These are phyloP conservation scores for Sipha maydis DNA, from an alignment of 2,888 invertebrate genomes.

Conservation along the genomic window DNA sequence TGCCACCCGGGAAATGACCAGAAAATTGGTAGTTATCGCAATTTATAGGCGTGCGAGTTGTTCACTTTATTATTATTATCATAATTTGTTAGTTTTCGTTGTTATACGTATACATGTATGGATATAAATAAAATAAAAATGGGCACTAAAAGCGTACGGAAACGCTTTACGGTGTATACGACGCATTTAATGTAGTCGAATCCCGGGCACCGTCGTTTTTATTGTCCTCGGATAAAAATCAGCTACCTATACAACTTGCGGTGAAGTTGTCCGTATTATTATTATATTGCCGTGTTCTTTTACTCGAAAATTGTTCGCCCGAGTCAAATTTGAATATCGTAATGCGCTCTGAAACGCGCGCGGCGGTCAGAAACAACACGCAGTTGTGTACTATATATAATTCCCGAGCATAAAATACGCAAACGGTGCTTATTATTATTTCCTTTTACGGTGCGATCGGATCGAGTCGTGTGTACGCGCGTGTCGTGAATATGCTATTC, in stretches of 20 bases:
- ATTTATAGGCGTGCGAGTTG: neutral
- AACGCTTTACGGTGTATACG: constrained; percentile 20
- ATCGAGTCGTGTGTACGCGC: neutral
- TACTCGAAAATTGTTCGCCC: neutral
- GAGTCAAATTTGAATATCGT: constrained; percentile 8
- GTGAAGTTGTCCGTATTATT: neutral
- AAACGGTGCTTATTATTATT: neutral
- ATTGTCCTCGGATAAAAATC: constrained; percentile 28
- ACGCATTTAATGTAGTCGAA: constrained; percentile 37
- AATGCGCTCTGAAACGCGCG: neutral
- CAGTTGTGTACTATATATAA: neutral
- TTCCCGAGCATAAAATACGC: neutral
- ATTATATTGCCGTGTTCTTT: neutral
- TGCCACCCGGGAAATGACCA: neutral
- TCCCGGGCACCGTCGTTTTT: constrained; percentile 23
- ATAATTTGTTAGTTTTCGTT: neutral
- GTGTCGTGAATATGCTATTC: neutral
- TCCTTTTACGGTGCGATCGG: constrained; percentile 20
- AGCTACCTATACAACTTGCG: neutral
- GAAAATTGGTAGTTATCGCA: constrained; percentile 20
- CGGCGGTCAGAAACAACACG: neutral
- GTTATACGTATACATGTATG: neutral
- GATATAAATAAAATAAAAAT: neutral
- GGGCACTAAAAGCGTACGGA: neutral
- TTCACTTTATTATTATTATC: neutral